These are phyloP conservation scores for Drosophila grimshawi DNA, from an alignment of 1,140 invertebrate genomes.

Conservation along the genomic window DNA sequence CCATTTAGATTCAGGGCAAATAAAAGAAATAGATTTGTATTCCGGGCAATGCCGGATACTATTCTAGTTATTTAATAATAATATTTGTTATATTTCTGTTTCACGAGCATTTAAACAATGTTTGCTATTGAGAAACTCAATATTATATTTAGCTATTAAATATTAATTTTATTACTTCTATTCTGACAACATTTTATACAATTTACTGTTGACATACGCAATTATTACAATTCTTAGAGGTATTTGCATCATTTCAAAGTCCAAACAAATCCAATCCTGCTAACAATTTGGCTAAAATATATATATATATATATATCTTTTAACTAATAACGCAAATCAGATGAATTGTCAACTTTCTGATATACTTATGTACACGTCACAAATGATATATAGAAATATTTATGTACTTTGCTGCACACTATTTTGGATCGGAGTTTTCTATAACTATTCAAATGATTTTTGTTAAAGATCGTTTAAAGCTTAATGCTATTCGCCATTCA, in stretches of 20 bases:
- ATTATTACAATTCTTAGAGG: conserved; percentile 12
- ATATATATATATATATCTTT: too few relatives aligned
- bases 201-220: conserved; percentile 10
- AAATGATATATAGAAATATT: not conserved
- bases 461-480: conserved; percentile 11
- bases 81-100: not conserved
- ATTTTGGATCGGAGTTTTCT: conserved; percentile 46
- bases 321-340: conserved; percentile 1
- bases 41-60: too few relatives aligned
- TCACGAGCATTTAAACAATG: too few relatives aligned
- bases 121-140: not conserved
- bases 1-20: too few relatives aligned
- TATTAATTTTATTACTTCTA: conserved; percentile 7
- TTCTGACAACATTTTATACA: not conserved
- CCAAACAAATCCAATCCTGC: conserved; percentile 7
- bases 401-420: conserved; percentile 13
- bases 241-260: conserved; percentile 19
- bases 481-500: conserved; percentile 2
- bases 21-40: too few relatives aligned
- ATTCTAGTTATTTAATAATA: too few relatives aligned
- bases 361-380: conserved; percentile 15
- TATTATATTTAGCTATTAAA: not conserved
- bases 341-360: not conserved
- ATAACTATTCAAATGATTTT: conserved; percentile 8
- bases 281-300: conserved; percentile 25